Conservation (phyloP, 2,888 invertebrate genomes). For the Hyles lineata region DNA sequence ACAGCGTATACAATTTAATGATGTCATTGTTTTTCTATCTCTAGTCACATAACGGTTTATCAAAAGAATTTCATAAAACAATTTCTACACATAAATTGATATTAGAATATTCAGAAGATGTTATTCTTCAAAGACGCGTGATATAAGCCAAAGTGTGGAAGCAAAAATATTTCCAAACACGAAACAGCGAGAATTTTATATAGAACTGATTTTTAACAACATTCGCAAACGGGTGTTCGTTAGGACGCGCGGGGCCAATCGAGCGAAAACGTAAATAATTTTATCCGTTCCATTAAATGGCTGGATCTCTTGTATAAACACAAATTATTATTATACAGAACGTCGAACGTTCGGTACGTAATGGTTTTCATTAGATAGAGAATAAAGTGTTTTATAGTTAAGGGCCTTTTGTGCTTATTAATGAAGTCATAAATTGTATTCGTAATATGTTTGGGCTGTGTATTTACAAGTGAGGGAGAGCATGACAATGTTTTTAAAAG, state of each 20-base stretch:
- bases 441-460: no score
- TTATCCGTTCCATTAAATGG: neutral
- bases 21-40: no score
- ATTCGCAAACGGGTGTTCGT: constrained; percentile 24
- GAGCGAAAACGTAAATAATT: constrained; percentile 19
- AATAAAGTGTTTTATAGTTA: neutral
- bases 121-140: no score
- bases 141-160: neutral
- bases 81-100: no score
- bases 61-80: no score
- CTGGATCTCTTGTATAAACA: neutral
- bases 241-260: constrained; percentile 13
- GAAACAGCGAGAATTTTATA: constrained; percentile 13
- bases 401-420: no score
- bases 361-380: neutral
- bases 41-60: no score
- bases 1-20: no score
- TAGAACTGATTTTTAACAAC: constrained; percentile 20
- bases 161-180: neutral
- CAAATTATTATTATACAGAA: neutral
- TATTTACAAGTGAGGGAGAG: no score
- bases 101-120: no score
- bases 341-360: neutral
- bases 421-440: no score
- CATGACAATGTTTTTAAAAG: no score